Evolutionary conservation across 2,888 invertebrate genomes (phyloP).

Genomic region (Papilio demoleus): DNA sequence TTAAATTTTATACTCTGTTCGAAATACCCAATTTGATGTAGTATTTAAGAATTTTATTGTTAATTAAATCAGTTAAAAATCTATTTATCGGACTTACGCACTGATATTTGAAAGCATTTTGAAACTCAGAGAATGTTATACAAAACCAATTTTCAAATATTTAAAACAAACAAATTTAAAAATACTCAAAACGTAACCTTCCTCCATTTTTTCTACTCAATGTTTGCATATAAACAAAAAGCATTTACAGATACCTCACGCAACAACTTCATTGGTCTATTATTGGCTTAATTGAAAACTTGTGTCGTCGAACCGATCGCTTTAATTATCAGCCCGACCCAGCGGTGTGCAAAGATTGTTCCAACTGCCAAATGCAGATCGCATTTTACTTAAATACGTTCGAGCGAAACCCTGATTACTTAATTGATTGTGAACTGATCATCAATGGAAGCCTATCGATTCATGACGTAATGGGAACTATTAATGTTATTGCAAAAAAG

Average conservation of each 20-base stretch:
- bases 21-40: constrained; percentile 48
- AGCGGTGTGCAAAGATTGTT: constrained; percentile 39
- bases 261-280: constrained; percentile 22
- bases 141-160: neutral
- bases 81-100: neutral
- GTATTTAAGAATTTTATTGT: constrained; percentile 45
- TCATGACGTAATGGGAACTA: neutral
- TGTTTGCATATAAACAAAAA: constrained; percentile 1
- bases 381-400: constrained; percentile 33
- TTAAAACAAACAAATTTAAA: neutral
- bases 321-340: constrained; percentile 32
- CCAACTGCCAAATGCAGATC: constrained; percentile 36
- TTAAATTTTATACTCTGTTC: constrained; percentile 48
- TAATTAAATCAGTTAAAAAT: constrained; percentile 35
- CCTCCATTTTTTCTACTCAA: too few species aligned
- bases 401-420: constrained; percentile 25
- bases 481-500: neutral
- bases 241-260: constrained; percentile 7
- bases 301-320: constrained; percentile 32
- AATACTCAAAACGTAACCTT: neutral
- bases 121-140: neutral
- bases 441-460: constrained; percentile 65
- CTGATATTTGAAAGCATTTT: neutral
- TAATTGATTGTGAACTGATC: constrained; percentile 56
- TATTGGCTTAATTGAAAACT: constrained; percentile 39